These are phyloP conservation scores for Falco novaeseelandiae DNA, from an alignment of 2,797 vertebrate genomes.

Conservation along the genomic window DNA sequence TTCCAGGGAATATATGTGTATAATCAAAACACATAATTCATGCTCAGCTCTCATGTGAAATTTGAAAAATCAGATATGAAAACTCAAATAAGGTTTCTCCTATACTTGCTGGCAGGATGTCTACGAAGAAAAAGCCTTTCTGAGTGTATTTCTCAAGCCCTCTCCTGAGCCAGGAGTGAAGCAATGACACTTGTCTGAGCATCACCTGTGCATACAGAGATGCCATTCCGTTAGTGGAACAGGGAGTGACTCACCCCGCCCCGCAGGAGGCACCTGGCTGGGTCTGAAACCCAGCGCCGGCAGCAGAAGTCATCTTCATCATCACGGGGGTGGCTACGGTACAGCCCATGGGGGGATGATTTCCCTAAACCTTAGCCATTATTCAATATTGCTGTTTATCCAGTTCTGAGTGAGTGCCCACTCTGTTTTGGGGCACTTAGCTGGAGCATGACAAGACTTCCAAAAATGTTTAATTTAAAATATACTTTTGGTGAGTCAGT, in stretches of 20 bases:
- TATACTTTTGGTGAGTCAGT: neutral
- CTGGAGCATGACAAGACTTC: neutral
- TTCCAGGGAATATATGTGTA: neutral
- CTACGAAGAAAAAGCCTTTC: neutral
- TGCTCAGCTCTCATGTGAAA: neutral
- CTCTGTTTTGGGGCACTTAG: neutral
- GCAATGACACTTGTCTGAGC: neutral
- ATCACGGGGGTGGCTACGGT: neutral
- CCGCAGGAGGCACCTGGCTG: rapidly evolving
- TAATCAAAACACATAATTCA: neutral
- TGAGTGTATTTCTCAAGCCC: neutral
- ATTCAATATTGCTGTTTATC: neutral
- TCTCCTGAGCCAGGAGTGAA: neutral
- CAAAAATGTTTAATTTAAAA: neutral
- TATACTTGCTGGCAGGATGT: neutral
- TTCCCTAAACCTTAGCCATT: neutral
- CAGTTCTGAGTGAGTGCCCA: neutral
- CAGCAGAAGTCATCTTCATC: neutral
- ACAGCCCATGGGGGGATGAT: neutral
- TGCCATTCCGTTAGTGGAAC: neutral
- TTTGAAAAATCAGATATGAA: neutral
- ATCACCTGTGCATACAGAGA: rapidly evolving
- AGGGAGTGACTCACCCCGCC: neutral
- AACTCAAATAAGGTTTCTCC: neutral
- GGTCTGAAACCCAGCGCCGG: rapidly evolving